Base-by-base conservation (phyloP, 2,888 invertebrate species). In the Ochropleura plecta region DNA sequence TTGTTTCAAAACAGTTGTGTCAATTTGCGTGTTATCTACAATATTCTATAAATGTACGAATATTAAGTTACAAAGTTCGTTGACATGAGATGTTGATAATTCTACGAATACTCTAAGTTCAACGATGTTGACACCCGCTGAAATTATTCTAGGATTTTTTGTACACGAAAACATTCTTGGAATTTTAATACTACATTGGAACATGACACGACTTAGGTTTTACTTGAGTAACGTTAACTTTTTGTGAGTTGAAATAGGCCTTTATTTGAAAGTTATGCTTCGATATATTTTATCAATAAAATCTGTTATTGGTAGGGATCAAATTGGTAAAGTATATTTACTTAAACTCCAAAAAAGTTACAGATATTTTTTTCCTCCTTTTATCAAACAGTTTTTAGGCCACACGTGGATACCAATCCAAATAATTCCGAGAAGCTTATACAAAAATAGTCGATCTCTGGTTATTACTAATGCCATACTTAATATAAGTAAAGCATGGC, bases 281-380 rank as follows among this genome's bases (percentile, higher is more conserved):
- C 5, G 16, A 14, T 62, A 18, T 49, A 79, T 64, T 51, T 46
- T 40, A 72, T 46, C 10, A 63, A 65, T 30, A 30, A 30, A 30
- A 30, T 60, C 42, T 42, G 30, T 65, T 73, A 44, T 44, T 59
- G 8, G 51, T 7, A 40, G 16, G 8, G 4, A 30, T 30, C 8
- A 30, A 14, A 16, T 40, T 16, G 1, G 8, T 59, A 8, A 30
- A 30, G 30, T 20, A 20, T 14, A 30, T 30, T 57, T 14, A 16
- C 0, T 14, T 30, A 8, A 30, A 16, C 8, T 30, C 8, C 4
- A 8, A 16, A 14, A 16, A 30, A 16, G 16, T 30, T 16, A 16
- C 4, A 3, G 8, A 30, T 30, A 4, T 7, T 30, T 16, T 16
- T 8, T 14, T 8, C 0, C 8, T 16, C 14, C 30, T 3, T 57